phyloP scores from a whole-genome alignment of 2,888 invertebrate species.

The Leucozona laternaria region DNA sequence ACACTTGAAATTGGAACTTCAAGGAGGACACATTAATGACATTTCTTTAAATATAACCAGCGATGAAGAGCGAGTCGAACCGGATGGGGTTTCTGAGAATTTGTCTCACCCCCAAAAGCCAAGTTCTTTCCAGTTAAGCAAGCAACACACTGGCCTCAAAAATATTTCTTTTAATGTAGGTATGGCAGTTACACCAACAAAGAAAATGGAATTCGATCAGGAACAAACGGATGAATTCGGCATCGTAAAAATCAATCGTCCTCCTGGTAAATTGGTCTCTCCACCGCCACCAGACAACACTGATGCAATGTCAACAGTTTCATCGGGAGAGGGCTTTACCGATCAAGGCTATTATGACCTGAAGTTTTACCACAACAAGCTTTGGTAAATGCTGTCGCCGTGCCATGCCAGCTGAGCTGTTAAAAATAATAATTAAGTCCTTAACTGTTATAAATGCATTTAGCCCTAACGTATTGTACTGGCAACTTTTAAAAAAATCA shows the following conservation, averaged over 20 bases:
- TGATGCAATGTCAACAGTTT: conserved; percentile 82
- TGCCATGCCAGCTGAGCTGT: background rate
- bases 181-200: conserved; percentile 82
- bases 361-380: conserved; percentile 90
- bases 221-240: conserved; percentile 82
- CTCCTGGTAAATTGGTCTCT: conserved; percentile 79
- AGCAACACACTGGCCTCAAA: conserved; percentile 83
- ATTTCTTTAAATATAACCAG: conserved; percentile 9
- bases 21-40: conserved; percentile 40
- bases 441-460: conserved; percentile 52
- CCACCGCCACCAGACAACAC: conserved; percentile 79
- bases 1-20: conserved; percentile 35
- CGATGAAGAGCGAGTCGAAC: conserved; percentile 57
- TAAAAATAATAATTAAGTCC: conserved; percentile 12
- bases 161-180: conserved; percentile 83
- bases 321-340: conserved; percentile 84
- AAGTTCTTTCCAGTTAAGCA: conserved; percentile 80
- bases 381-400: conserved; percentile 86
- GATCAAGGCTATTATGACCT: conserved; percentile 89
- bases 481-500: conserved; percentile 36
- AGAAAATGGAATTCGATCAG: conserved; percentile 83
- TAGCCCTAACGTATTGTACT: conserved; percentile 45
- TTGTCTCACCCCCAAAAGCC: conserved; percentile 79
- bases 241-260: conserved; percentile 82
- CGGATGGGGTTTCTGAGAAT: conserved; percentile 76